Conservation (phyloP, 1,140 invertebrate genomes). For the Dolichoris vasculosae region DNA sequence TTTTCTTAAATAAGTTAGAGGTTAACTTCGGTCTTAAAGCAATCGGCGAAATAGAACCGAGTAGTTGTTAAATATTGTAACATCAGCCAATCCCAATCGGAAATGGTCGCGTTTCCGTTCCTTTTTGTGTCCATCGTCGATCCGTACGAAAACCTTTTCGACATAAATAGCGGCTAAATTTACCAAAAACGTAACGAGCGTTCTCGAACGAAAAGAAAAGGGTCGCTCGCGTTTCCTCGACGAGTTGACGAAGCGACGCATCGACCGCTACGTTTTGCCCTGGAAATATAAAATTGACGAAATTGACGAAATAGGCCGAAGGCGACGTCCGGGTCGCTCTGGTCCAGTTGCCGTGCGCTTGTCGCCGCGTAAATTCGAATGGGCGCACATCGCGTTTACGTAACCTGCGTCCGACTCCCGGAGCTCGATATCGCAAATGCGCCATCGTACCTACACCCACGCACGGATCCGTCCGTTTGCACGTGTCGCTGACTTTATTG, state of each 20-base stretch:
- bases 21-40: too few relatives aligned
- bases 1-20: too few relatives aligned
- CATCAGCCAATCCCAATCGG: too few relatives aligned
- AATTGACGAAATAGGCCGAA: background rate
- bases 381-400: slow-evolving; percentile 32
- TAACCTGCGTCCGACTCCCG: background rate
- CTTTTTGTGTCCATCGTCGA: too few relatives aligned
- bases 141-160: too few relatives aligned
- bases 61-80: too few relatives aligned
- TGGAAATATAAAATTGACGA: background rate
- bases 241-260: background rate
- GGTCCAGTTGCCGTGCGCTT: background rate
- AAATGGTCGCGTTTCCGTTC: too few relatives aligned
- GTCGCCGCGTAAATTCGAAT: slow-evolving; percentile 31
- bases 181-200: too few relatives aligned
- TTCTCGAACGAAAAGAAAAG: background rate
- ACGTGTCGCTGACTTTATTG: slow-evolving; percentile 21
- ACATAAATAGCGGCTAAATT: too few relatives aligned
- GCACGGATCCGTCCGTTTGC: slow-evolving; percentile 16
- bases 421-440: background rate
- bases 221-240: background rate
- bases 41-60: too few relatives aligned
- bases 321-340: background rate
- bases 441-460: background rate
- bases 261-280: background rate